phyloP scores from a whole-genome alignment of 2,888 invertebrate species.

The Chrysolina americana region DNA sequence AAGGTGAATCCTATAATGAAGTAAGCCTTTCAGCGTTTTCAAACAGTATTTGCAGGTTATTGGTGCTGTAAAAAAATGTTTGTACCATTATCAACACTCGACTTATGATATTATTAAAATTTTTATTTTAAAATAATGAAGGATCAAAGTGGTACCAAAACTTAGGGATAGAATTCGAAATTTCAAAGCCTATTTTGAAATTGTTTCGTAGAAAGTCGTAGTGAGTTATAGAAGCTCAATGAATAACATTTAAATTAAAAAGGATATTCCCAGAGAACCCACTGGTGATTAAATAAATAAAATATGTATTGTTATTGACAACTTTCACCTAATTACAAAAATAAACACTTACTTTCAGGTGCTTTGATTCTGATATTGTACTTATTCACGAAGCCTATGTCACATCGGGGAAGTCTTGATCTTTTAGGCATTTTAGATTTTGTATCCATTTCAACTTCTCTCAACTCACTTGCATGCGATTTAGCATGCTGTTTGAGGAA shows the following conservation, averaged over 20 bases:
- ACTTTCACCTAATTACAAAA: neutral
- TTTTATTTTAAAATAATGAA: too few relatives aligned
- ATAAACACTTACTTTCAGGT: neutral
- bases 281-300: too few relatives aligned
- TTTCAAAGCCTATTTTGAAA: too few relatives aligned
- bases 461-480: neutral
- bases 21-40: neutral
- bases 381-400: neutral
- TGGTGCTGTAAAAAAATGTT: slow-evolving; percentile 1
- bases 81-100: too few relatives aligned
- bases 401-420: neutral
- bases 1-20: neutral
- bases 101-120: too few relatives aligned
- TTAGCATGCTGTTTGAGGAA: slow-evolving; percentile 9
- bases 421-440: neutral
- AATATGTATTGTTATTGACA: too few relatives aligned
- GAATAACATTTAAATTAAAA: too few relatives aligned
- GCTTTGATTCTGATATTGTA: neutral
- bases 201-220: too few relatives aligned
- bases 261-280: too few relatives aligned
- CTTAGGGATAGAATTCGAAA: too few relatives aligned
- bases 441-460: neutral
- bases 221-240: too few relatives aligned
- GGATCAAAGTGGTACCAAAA: too few relatives aligned
- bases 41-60: slow-evolving; percentile 7